These are phyloP conservation scores for Dusona sp. DNA, from an alignment of 2,888 invertebrate genomes.

Conservation along the genomic window DNA sequence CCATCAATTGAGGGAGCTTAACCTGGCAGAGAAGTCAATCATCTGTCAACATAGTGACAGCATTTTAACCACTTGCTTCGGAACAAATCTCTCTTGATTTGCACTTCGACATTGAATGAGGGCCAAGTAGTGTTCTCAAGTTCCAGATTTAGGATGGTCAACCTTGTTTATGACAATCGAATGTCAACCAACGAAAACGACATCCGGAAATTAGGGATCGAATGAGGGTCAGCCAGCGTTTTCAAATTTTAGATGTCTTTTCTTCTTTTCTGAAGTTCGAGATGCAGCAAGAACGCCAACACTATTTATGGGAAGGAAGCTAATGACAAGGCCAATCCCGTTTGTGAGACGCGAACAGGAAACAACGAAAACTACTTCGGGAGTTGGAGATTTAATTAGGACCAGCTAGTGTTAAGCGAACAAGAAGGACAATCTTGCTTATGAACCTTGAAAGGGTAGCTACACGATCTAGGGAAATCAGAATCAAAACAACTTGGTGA, in stretches of 20 bases:
- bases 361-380: not conserved
- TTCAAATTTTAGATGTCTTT: not conserved
- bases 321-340: not conserved
- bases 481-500: not conserved
- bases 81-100: not conserved
- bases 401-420: not conserved
- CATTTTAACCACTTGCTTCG: not conserved
- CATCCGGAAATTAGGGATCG: not conserved
- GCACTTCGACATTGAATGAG: not conserved
- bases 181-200: not conserved
- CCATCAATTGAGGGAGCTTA: slow-evolving; percentile 5
- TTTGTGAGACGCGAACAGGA: not conserved
- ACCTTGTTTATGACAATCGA: not conserved
- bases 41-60: not conserved
- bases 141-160: not conserved
- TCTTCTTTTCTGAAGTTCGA: not conserved
- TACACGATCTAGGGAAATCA: not conserved
- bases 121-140: not conserved
- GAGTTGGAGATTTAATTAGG: not conserved
- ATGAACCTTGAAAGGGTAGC: not conserved
- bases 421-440: not conserved
- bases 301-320: not conserved
- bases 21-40: not conserved
- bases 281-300: not conserved
- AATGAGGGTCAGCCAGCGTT: not conserved